phyloP scores from a whole-genome alignment of 2,797 vertebrate genomes.

The Sphaeramia orbicularis region DNA sequence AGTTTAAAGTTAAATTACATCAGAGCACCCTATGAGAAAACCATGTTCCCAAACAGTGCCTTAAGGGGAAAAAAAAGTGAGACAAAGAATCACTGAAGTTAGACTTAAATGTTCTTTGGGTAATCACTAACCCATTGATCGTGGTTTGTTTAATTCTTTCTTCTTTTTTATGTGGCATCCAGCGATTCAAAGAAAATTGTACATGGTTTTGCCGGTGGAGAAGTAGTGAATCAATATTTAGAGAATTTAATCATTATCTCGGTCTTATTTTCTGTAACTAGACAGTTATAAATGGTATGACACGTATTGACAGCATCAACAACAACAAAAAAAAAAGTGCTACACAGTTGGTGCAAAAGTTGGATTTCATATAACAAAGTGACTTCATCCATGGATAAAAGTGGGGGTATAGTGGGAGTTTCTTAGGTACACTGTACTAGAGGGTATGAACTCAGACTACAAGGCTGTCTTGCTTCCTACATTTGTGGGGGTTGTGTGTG shows the following conservation, averaged over 20 bases:
- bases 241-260: not conserved
- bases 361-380: not conserved
- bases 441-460: slow-evolving; percentile 32
- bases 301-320: not conserved
- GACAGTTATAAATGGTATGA: not conserved
- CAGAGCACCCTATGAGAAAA: no score
- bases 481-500: slow-evolving; percentile 44
- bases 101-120: not conserved
- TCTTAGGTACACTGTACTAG: slow-evolving; percentile 29
- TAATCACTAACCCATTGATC: not conserved
- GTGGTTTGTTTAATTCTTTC: no score
- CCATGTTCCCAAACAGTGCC: no score
- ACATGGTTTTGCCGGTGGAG: not conserved
- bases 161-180: no score
- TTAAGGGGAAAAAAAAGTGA: not conserved
- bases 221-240: not conserved
- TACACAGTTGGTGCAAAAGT: not conserved
- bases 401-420: slow-evolving; percentile 30
- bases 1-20: no score
- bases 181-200: no score
- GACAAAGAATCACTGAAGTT: no score
- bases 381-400: not conserved
- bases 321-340: no score
- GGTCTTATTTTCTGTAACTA: not conserved
- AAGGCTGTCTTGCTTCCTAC: slow-evolving; percentile 27